Base-by-base conservation (phyloP, 2,797 vertebrate species). In the Uromys caudimaculatus region DNA sequence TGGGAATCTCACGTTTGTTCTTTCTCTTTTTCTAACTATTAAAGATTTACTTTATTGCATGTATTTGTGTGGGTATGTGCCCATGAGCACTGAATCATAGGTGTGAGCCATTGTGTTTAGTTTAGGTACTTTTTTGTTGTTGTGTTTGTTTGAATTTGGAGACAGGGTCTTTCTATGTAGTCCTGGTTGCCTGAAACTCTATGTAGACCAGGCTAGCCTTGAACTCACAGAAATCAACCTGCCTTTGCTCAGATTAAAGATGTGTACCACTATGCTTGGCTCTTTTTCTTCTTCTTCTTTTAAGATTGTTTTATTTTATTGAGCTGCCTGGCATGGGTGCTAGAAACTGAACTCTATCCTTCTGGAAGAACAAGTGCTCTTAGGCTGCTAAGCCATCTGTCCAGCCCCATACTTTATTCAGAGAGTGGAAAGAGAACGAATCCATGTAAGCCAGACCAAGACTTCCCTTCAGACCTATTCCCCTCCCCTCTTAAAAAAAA, bases 371-470 rank as follows among this genome's bases (percentile, higher is more conserved):
- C 29, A 67, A n/a, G 7, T 54, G 47, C 35, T 87, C 64, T 50
- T 52, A 69, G 35, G 47, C 64, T 50, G 47, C 64, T n/a, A 21
- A 52, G 83, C 62, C 44, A 16, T 86, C 62, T 86, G 32, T 69
- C 32, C 83, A n/a, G 83, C 44, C 44, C 41, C 29, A 16, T 47
- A 47, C 32, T 67, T 50, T 50, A n/a, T 50, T 94, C 84, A 94
- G 14, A 73, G 62, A 88, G 81, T 81, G 67, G 89, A 85, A 95
- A 91, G 47, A 79, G 27, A 62, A 38, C 38, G 38, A 89, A 76
- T 54, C 12, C 23, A 9, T 52, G 47, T 86, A 86, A 50, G 19
- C 47, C 21, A 0, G 19, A 50, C 44, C 44, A 52, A 16, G 44
- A 69, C 44, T 81, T 81, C 35, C 41, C 32, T 85, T 85, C 41